Conservation (phyloP, 2,888 invertebrate genomes). For the Aelia acuminata region DNA sequence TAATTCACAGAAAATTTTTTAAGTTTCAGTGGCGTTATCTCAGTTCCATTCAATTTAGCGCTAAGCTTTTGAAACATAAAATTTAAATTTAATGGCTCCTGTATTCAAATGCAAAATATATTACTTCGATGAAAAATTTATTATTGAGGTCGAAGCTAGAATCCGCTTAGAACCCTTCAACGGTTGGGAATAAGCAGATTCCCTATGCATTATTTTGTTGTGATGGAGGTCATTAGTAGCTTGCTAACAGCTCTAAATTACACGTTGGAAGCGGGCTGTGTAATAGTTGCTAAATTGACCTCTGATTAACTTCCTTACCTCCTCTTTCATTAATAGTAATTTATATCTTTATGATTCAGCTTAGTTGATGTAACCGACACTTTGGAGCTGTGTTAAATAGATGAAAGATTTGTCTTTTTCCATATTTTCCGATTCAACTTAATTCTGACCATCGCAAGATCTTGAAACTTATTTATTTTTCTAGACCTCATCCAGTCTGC, state of each 20-base stretch:
- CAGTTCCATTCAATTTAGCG: no score
- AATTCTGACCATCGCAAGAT: not conserved
- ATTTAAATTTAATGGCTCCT: no score
- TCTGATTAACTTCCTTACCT: not conserved
- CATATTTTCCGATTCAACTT: not conserved
- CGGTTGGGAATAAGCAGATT: not conserved
- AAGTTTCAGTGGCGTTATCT: no score
- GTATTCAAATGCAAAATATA: not conserved
- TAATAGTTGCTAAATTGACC: slow-evolving; percentile 7
- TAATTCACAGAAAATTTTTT: no score
- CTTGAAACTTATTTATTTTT: not conserved
- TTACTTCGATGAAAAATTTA: not conserved
- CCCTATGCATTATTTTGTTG: slow-evolving; percentile 5
- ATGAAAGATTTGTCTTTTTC: not conserved
- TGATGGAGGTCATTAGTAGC: not conserved
- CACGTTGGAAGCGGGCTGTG: not conserved
- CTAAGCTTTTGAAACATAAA: no score
- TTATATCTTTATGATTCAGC: not conserved
- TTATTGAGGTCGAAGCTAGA: not conserved
- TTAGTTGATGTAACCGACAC: not conserved
- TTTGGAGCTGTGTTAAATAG: not conserved
- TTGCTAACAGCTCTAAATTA: not conserved
- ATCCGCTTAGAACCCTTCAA: not conserved
- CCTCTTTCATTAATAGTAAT: not conserved
- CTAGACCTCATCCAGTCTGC: no score